phyloP scores from a whole-genome alignment of 2,113 vertebrate species.

The Pseudolaguvia tuberculata region DNA sequence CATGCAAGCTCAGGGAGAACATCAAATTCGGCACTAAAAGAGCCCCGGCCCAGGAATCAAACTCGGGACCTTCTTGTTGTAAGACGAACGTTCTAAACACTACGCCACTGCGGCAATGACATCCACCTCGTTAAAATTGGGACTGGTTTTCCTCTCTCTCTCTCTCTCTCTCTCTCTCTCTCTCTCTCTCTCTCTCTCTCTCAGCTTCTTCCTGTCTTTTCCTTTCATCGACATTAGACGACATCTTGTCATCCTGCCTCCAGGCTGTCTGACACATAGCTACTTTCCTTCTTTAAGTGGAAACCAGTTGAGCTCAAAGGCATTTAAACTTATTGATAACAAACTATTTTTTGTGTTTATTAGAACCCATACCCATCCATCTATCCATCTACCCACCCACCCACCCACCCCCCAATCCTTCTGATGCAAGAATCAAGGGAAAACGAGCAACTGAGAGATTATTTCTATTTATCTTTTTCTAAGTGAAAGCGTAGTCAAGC shows the following conservation, averaged over 20 bases:
- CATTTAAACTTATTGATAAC: slow-evolving; percentile 27
- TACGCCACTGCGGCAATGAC: too few species aligned
- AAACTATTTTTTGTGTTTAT: not conserved
- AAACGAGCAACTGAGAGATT: slow-evolving; percentile 12
- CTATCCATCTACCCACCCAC: too few species aligned
- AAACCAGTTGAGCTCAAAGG: slow-evolving; percentile 25
- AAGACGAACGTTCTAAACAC: too few species aligned
- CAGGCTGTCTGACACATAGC: slow-evolving; percentile 8
- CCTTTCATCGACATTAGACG: slow-evolving; percentile 12
- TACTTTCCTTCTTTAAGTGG: not conserved
- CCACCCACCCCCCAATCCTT: not conserved
- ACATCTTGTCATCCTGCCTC: slow-evolving; percentile 1
- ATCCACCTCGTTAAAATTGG: slow-evolving; percentile 11
- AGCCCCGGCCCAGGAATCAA: too few species aligned
- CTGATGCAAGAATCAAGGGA: slow-evolving; percentile 33
- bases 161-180: too few species aligned
- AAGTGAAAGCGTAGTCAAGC: not conserved
- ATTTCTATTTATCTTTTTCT: slow-evolving; percentile 20
- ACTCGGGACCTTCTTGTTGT: too few species aligned
- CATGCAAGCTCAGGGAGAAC: too few species aligned
- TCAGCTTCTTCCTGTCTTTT: not conserved
- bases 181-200: not conserved
- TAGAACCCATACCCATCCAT: not conserved
- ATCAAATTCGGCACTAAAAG: too few species aligned
- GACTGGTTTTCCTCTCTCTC: not conserved